These are phyloP conservation scores for Sweltsa coloradensis DNA, from an alignment of 1,140 invertebrate genomes.

Conservation along the genomic window DNA sequence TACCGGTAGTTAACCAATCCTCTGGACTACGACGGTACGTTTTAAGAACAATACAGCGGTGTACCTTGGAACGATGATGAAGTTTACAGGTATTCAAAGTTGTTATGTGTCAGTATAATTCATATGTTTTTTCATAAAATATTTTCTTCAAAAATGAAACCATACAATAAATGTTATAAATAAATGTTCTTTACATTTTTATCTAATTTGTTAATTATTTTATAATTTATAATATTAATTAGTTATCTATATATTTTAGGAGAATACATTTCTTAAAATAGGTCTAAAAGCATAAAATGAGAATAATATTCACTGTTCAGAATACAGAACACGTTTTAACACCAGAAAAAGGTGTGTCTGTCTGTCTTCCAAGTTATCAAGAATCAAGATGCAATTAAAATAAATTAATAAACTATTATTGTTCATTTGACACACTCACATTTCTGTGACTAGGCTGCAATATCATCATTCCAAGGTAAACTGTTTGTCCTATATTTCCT, in stretches of 20 bases:
- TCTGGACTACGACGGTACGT: background rate
- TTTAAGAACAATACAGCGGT: background rate
- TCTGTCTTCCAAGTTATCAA: too few relatives aligned
- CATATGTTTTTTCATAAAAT: background rate
- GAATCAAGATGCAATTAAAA: too few relatives aligned
- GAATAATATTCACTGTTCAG: background rate
- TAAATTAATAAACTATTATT: too few relatives aligned
- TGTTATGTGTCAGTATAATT: background rate
- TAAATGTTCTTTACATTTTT: background rate
- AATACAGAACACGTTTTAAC: too few relatives aligned
- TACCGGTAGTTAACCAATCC: background rate
- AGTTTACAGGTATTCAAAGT: background rate
- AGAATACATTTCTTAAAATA: background rate
- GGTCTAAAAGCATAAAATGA: background rate
- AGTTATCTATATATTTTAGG: background rate
- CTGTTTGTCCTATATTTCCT: too few relatives aligned
- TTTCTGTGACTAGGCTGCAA: too few relatives aligned
- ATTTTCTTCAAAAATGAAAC: background rate
- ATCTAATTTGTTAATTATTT: background rate
- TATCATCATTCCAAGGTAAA: too few relatives aligned
- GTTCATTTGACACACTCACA: too few relatives aligned
- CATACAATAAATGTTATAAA: background rate
- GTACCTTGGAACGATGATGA: background rate
- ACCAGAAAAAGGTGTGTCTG: too few relatives aligned
- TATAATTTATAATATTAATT: background rate